Base-by-base conservation (phyloP, 2,113 vertebrate genomes). In the Machaerirhynchus nigripectus region DNA sequence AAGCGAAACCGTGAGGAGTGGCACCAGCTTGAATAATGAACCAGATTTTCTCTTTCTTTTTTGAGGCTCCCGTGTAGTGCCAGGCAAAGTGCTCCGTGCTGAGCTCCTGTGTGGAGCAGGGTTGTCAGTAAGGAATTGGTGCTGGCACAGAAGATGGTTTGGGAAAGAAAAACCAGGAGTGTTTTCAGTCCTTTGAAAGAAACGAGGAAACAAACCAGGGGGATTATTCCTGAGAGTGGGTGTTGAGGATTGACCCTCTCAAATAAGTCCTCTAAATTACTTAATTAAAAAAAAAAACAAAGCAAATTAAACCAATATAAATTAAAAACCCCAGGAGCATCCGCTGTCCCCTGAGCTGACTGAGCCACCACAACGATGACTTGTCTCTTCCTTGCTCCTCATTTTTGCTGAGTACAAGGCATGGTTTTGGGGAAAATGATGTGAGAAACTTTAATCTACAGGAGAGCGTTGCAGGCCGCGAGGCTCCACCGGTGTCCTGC, bases 281-380 rank as follows among this genome's bases (percentile, higher is more conserved):
- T 75, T 65, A 14, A 28, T 60, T 68, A 4, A 3, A 39, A n/a
- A 3, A 39, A n/a, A 75, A 65, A 40, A 13, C 5, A 37, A 56
- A 27, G 22, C 22, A 37, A 76, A 80, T 39, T 13, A 13, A 44
- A n/a, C 11, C 10, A 42, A 40, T 69, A 33, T 6, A 9, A 63
- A 19, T 11, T 5, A 2, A 13, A 28, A 30, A 9, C 24, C 22
- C 9, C 2, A 6, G 55, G n/a, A 64, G 22, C 40, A 44, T 16
- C 39, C 39, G 28, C 27, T 31, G 18, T 77, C 10, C 23, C 59
- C 53, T 57, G 53, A 49, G 63, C 47, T 50, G 50, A 28, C 28
- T 17, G 37, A 77, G 42, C 69, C 19, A 27, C 20, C 33, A 8
- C 53, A 26, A 1, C 0, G 3, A 0, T 26, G 3, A 30, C 15